Evolutionary conservation across 2,797 vertebrate genomes (phyloP), one percentile per base, ranked within the genome.

Genomic region (Chelon auratus): DNA sequence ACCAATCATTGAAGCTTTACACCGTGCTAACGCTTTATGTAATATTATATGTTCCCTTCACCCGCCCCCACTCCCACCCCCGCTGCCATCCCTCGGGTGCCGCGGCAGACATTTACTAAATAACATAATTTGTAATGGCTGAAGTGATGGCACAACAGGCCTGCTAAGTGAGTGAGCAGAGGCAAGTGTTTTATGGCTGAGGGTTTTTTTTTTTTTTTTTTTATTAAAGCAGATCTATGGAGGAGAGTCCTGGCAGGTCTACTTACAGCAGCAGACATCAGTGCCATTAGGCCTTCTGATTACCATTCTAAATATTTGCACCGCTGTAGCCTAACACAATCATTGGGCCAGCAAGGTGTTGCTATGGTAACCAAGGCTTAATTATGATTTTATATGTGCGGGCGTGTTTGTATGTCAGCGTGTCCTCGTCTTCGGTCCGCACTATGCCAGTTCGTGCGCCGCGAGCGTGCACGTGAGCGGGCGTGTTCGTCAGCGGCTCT

Each of bases 121-220:
- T 94, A 95, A 95, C 93, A 93, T 94, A 85, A 94, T 95, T 94
- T 94, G 93, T 94, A 94, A 94, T 87, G 89, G 91, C 91, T 92
- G 83, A 89, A 92, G 89, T 84, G 91, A 92, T 92, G 90, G 87
- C 88, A 90, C 87, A 91, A 92, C 90, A 85, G 86, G 78, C 77
- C 72, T 75, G 86, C 91, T 91, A 89, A 92, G 90, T 91, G 90
- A 91, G 84, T 81, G 84, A 87, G 85, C 78, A 78, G 86, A 86
- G 77, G 88, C 82, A 79, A 84, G 81, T 80, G 74, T 75, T 86
- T 88, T 78, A 88, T 75, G 55, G 77, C 72, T 68, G 67, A 76
- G 68, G 65, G 42, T 43, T 43, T 15, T 52, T 70, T 70, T 50
- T 72, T 77, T 47, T 66, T 22, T 58, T 78, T 65, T 24, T 64